Base-by-base conservation (phyloP, 2,797 vertebrate species). In the Tamandua tetradactyla region DNA sequence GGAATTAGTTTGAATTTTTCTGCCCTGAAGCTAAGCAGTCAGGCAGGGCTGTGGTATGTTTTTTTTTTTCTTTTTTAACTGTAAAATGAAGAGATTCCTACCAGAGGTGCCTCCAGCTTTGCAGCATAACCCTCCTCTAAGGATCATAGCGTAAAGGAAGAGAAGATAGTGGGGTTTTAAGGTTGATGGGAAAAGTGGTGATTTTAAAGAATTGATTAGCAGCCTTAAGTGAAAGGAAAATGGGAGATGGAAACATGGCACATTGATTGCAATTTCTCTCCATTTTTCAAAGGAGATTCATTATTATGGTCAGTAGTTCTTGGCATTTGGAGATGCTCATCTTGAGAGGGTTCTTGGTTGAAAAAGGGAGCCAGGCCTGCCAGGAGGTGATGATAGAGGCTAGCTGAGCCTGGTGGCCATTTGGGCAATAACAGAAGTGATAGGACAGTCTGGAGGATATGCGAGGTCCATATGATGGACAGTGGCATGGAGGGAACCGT, bases 51-150 rank as follows among this genome's bases (percentile, higher is more conserved):
- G 79, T 82, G 55, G 22, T 78, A 5, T 61, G 44, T 30, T 62
- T 61, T 96, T 94, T 86, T 94, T n/a, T 30, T 62, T 61, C 96
- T 94, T 86, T 94, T n/a, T n/a, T n/a, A 90, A 94, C 44, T 47
- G 49, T 17, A 79, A 89, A 94, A 76, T 61, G 80, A 96, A 83
- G 85, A 37, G n/a, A 32, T 62, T 88, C 76, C 78, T 89, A 23
- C 49, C 85, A 80, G 55, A 92, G 49, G 52, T 37, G 40, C 14
- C 37, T 66, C 35, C 0, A 0, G 57, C 35, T 93, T 79, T 94
- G 81, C 27, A 85, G 69, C 13, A 1, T 61, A 76, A 89, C 13
- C 76, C 27, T 74, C 12, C 49, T 82, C 49, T 64, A n/a, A 57
- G 35, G 42, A 69, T 69, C 72, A 86, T 64, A 82, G 89, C 68